Percentiles rank a stretch among this genome's conserved stretches.
phyloP scores from a whole-genome alignment of 1,140 invertebrate genomes.

The Eueides isabella region DNA sequence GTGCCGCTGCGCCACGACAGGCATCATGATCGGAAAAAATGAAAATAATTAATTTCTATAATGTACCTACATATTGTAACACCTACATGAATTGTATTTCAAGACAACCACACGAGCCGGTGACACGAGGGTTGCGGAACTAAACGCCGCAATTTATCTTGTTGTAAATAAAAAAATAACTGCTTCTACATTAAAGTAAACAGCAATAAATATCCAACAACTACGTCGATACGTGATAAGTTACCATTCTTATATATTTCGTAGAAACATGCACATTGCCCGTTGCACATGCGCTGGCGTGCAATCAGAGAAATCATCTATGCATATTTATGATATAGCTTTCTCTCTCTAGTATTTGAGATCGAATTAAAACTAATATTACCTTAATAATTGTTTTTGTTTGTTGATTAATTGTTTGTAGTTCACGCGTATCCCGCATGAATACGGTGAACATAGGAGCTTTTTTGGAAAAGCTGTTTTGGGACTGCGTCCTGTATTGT shows the following conservation, averaged over 20 bases:
- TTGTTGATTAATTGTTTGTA: background rate
- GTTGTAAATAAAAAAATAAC: background rate
- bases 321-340: slow-evolving; percentile 46
- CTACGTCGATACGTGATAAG: slow-evolving; percentile 5
- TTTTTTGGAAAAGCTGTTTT: no score
- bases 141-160: background rate
- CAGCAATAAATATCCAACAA: background rate
- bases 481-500: no score
- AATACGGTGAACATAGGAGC: no score
- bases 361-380: slow-evolving; percentile 28
- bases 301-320: slow-evolving; percentile 41
- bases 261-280: slow-evolving; percentile 23
- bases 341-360: slow-evolving; percentile 41
- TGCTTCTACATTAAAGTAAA: background rate
- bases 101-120: no score
- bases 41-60: no score
- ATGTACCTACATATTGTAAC: no score
- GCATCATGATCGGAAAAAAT: no score
- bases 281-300: slow-evolving; percentile 32
- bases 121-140: background rate
- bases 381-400: background rate
- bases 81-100: no score
- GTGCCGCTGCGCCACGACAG: no score
- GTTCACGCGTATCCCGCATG: background rate
- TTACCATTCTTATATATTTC: slow-evolving; percentile 19